phyloP scores from a whole-genome alignment of 2,113 vertebrate genomes.

The Pelecanoides urinatrix region DNA sequence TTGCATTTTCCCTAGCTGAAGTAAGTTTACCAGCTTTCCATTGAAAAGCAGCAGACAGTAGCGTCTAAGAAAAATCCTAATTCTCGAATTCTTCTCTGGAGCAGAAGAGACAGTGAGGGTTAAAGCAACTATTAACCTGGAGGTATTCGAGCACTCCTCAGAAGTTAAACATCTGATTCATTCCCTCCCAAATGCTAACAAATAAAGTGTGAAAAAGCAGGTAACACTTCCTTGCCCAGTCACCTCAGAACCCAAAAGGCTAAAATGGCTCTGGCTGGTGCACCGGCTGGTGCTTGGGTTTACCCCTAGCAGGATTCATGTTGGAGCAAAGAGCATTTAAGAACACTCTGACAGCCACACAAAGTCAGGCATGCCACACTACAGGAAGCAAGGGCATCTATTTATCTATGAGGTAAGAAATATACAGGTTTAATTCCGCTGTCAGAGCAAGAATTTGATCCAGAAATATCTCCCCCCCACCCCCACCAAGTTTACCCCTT shows the following conservation, averaged over 20 bases:
- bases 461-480: neutral
- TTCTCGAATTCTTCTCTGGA: neutral
- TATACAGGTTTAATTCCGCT: neutral
- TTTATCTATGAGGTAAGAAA: neutral
- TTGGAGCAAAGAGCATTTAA: neutral
- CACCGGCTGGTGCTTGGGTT: neutral
- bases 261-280: neutral
- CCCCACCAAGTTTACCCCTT: neutral
- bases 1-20: neutral
- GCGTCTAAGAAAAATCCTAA: neutral
- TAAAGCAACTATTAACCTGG: neutral
- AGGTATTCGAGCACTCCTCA: neutral
- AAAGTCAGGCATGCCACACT: rapidly evolving
- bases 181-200: neutral
- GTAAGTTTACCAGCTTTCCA: neutral
- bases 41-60: neutral
- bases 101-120: neutral
- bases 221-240: rapidly evolving
- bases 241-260: neutral
- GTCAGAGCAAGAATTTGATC: neutral
- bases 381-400: neutral
- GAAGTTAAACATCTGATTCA: neutral
- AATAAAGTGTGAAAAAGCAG: neutral
- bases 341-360: neutral
- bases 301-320: neutral